Base-by-base conservation (phyloP, 2,888 invertebrate genomes). In the Pseudococcus jackbeardsleyi region DNA sequence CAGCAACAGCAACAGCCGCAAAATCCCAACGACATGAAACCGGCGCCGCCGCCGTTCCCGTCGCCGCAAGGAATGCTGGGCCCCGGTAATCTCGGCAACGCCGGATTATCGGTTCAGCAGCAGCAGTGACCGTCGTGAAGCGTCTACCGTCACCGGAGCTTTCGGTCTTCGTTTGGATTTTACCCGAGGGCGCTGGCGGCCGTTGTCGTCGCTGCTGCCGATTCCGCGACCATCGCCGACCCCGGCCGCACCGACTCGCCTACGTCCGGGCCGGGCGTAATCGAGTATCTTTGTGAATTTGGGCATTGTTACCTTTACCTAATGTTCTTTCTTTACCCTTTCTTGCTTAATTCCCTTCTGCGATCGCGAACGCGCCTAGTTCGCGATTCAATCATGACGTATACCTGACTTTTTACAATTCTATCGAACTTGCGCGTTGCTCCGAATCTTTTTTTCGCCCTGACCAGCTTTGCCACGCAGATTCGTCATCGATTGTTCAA, bases 61-160 rank as follows among this genome's bases (percentile, higher is more conserved):
- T 94, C 94, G 89, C 95, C 95, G 90, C 95, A 95, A 90, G 94
- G 94, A 90, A 94, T 95, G 89, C 95, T 95, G 94, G 95, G 95
- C 7, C 94, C 94, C 48, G 91, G 93, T 91, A 93, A 86, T 64
- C 33, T 89, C 22, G 89, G 86, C 8, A 85, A 84, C 26, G 48
- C 88, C 26, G 88, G 88, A 26, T 48, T 95, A 91, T 94, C 95
- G 90, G 93, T 94, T 88, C 94, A 94, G 90, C 94, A 94, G 90
- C 94, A 94, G 90, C 93, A 96, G 91, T 96, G 97, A 95, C 96
- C 46, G n/a, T 19, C 39, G 39, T 77, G 17, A 72, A 72, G 64
- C 22, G 42, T 42, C 42, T 50, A 15, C 15, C 50, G 50, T 50
- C 50, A 12, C 15, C 50, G 15, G 50, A 54, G n/a, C 17, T 54